Conservation (phyloP, 2,113 vertebrate species). For the Pseudorhombus dupliciocellatus region DNA sequence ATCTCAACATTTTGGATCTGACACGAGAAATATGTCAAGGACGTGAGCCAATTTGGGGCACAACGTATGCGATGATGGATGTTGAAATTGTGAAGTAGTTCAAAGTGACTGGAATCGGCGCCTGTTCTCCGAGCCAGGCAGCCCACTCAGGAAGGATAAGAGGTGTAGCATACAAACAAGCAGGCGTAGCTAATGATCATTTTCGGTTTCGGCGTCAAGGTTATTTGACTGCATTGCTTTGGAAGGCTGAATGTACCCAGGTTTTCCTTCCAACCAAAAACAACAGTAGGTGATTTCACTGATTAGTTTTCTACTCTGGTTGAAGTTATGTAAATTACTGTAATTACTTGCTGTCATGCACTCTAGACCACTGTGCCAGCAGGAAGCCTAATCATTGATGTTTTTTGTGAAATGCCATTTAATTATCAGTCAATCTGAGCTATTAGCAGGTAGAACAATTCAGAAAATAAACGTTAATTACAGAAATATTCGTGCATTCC, state of each 20-base stretch:
- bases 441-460: conserved; percentile 29
- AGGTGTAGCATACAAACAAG: conserved; percentile 18
- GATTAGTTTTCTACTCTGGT: conserved; percentile 45
- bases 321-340: conserved; percentile 47
- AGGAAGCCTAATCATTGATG: conserved; percentile 23
- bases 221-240: conserved; percentile 15
- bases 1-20: conserved; percentile 1
- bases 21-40: conserved; percentile 9
- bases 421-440: conserved; percentile 25
- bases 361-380: conserved; percentile 27
- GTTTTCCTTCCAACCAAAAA: conserved; percentile 23
- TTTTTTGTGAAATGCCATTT: conserved; percentile 22
- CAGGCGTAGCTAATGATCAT: conserved; percentile 4
- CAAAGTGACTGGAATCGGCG: background rate
- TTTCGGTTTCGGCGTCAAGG: conserved; percentile 14
- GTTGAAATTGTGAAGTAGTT: background rate
- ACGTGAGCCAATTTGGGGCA: background rate
- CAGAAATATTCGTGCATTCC: conserved; percentile 7
- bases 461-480: conserved; percentile 19
- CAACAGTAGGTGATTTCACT: conserved; percentile 47
- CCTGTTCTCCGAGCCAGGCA: background rate
- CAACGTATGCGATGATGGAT: background rate
- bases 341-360: conserved; percentile 33
- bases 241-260: background rate
- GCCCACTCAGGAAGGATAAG: background rate